Conservation (phyloP, 1,140 invertebrate genomes). For the Pseudomyrmex concolor region DNA sequence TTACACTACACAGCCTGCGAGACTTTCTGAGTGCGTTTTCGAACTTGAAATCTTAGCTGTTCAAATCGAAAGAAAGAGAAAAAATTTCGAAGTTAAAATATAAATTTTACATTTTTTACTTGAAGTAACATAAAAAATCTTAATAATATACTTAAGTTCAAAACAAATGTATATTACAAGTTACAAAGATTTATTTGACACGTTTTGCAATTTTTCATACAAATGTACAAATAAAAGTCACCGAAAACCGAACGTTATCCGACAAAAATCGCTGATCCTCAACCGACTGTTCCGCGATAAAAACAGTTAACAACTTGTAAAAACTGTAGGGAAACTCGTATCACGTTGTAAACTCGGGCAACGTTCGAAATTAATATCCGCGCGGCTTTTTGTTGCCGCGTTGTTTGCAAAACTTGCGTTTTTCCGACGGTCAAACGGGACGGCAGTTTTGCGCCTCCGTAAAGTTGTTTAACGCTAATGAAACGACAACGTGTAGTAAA, state of each 20-base stretch:
- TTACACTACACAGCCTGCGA: too few species aligned
- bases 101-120: neutral
- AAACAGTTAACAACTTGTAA: slow-evolving; percentile 33
- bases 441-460: slow-evolving; percentile 13
- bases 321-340: slow-evolving; percentile 30
- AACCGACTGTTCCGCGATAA: neutral
- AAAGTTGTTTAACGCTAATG: slow-evolving; percentile 49
- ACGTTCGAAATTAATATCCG: slow-evolving; percentile 47
- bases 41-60: too few species aligned
- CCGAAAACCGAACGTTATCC: neutral
- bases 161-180: neutral
- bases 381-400: slow-evolving; percentile 30
- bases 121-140: neutral
- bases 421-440: slow-evolving; percentile 17
- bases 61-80: too few species aligned
- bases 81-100: too few species aligned
- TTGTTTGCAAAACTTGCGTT: slow-evolving; percentile 38
- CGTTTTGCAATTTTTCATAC: neutral
- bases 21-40: too few species aligned
- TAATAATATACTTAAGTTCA: neutral
- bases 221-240: neutral
- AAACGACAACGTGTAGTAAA: neutral
- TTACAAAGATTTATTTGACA: neutral
- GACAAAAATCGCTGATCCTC: slow-evolving; percentile 24
- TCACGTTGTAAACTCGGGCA: neutral